A percentile compares a stretch with the other conserved stretches of the same genome.
Conservation (phyloP, 92 coral and sea anemone genomes). For the Actinernus sp. region DNA sequence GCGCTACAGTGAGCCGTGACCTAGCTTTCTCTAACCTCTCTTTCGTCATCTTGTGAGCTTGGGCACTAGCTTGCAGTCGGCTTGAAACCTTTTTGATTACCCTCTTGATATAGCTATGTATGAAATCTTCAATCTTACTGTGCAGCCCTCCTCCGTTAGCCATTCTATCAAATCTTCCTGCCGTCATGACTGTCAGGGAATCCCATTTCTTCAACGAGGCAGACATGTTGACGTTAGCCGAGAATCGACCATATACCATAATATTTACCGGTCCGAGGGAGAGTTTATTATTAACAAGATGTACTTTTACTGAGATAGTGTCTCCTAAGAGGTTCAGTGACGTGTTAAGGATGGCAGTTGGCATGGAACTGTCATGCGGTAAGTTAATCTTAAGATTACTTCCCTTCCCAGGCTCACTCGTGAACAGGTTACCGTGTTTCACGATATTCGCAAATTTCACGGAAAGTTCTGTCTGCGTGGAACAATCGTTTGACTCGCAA, state of each 20-base stretch:
- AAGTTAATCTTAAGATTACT: not conserved
- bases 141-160: not conserved
- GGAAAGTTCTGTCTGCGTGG: not conserved
- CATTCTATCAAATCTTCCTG: not conserved
- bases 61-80: not conserved
- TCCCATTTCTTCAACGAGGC: not conserved
- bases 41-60: not conserved
- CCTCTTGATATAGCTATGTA: not conserved
- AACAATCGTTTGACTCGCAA: not conserved
- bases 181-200: not conserved
- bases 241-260: not conserved
- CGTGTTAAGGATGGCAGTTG: not conserved
- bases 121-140: not conserved
- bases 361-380: not conserved
- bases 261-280: not conserved
- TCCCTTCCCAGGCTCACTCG: not conserved
- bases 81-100: not conserved
- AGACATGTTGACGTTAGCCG: not conserved
- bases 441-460: not conserved
- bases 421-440: not conserved
- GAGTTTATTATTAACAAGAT: no score
- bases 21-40: not conserved
- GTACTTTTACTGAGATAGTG: not conserved
- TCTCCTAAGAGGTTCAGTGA: not conserved
- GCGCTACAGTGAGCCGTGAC: not conserved